phyloP scores from a whole-genome alignment of 1,140 invertebrate genomes.

The Ceratina calcarata region DNA sequence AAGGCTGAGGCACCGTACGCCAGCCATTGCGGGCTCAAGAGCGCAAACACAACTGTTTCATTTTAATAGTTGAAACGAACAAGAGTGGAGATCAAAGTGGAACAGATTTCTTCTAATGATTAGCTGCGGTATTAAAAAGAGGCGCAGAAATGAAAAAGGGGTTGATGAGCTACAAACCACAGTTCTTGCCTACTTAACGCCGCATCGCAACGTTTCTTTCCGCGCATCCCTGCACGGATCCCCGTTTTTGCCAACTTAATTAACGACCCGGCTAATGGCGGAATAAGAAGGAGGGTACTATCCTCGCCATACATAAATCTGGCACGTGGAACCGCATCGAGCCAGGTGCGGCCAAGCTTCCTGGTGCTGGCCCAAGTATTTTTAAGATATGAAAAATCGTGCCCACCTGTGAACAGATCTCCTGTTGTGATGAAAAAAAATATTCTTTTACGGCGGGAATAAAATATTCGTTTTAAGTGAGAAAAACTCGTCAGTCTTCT shows the following conservation, averaged over 20 bases:
- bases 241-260: constrained; percentile 61
- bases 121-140: not conserved
- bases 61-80: too few species aligned
- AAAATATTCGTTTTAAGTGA: too few species aligned
- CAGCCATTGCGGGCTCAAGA: too few species aligned
- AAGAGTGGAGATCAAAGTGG: not conserved
- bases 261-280: constrained; percentile 62
- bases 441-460: too few species aligned
- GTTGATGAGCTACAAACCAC: constrained; percentile 15
- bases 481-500: too few species aligned
- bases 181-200: constrained; percentile 38
- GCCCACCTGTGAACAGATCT: too few species aligned
- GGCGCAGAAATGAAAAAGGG: constrained; percentile 5
- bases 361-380: too few species aligned
- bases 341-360: constrained; percentile 15
- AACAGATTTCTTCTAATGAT: not conserved
- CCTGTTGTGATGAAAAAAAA: too few species aligned
- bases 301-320: constrained; percentile 36
- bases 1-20: too few species aligned
- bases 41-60: too few species aligned
- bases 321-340: not conserved
- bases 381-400: not conserved
- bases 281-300: constrained; percentile 42
- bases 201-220: constrained; percentile 35
- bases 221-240: not conserved